Evolutionary conservation across 1,140 invertebrate genomes (phyloP).

Genomic region (Yoshiicerus persimilis): DNA sequence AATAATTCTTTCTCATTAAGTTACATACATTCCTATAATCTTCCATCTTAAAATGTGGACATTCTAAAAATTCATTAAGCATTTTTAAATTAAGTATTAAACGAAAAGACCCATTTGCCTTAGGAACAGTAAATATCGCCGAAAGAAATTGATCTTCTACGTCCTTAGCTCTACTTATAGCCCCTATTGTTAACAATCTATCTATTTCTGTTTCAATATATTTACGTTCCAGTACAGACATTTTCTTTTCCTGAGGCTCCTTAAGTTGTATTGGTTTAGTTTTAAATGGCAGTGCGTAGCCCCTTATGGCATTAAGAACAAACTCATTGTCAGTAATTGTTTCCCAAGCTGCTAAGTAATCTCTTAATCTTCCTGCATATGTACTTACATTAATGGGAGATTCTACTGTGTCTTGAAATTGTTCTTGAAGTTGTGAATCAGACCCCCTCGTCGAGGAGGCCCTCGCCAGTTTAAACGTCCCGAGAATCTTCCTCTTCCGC

Average conservation of each 20-base stretch:
- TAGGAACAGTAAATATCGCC: conserved; percentile 25
- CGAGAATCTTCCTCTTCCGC: neutral
- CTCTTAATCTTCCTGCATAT: conserved; percentile 15
- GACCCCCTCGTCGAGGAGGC: neutral
- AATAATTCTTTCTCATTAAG: conserved; percentile 9
- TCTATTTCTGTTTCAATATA: neutral
- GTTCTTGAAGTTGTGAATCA: neutral
- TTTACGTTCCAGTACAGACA: neutral
- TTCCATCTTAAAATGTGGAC: conserved; percentile 43
- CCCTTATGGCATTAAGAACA: neutral
- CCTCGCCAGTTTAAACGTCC: conserved; percentile 30
- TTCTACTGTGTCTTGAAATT: neutral
- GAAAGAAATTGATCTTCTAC: neutral
- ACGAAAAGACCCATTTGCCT: conserved; percentile 11
- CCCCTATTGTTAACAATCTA: neutral
- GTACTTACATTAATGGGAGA: neutral
- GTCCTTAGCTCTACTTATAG: neutral
- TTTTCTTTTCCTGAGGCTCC: neutral
- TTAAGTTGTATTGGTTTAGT: neutral
- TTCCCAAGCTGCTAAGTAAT: neutral
- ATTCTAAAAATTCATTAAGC: conserved; percentile 9
- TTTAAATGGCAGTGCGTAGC: conserved; percentile 8
- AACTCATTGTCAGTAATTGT: neutral
- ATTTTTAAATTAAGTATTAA: conserved; percentile 27
- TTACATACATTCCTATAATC: neutral